Conservation (phyloP, 2,888 invertebrate species). For the Junonia oenone region DNA sequence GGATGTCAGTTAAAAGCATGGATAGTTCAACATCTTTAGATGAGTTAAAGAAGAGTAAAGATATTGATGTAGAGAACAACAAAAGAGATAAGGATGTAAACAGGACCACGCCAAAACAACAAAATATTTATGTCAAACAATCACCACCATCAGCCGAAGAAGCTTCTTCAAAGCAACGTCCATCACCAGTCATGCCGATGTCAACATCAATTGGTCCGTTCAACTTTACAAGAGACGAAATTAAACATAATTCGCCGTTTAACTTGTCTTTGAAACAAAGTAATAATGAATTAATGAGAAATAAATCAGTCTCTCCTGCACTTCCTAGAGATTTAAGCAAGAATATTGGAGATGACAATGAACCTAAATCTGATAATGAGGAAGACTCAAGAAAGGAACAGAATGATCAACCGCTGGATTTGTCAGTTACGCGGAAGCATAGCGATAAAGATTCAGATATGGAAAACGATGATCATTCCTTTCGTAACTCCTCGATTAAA, state of each 20-base stretch:
- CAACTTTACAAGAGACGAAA: slow-evolving; percentile 53
- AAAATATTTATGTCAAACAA: slow-evolving; percentile 71
- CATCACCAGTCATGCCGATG: slow-evolving; percentile 83
- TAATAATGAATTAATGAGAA: slow-evolving; percentile 49
- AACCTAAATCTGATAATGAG: slow-evolving; percentile 54
- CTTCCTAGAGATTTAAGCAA: slow-evolving; percentile 62
- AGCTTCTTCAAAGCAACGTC: slow-evolving; percentile 80
- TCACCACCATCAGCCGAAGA: slow-evolving; percentile 85
- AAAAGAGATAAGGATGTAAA: slow-evolving; percentile 61
- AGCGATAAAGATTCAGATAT: slow-evolving; percentile 61
- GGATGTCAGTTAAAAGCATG: slow-evolving; percentile 66
- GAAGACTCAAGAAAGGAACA: slow-evolving; percentile 64
- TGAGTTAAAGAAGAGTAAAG: slow-evolving; percentile 58
- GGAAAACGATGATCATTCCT: slow-evolving; percentile 62
- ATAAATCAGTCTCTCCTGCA: slow-evolving; percentile 47
- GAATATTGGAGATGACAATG: slow-evolving; percentile 45
- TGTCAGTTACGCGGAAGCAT: slow-evolving; percentile 82
- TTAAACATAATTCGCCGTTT: slow-evolving; percentile 60
- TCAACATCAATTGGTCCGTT: slow-evolving; percentile 54
- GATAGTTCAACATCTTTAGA: slow-evolving; percentile 67
- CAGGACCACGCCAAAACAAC: slow-evolving; percentile 76
- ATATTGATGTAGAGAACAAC: slow-evolving; percentile 50
- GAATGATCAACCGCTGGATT: slow-evolving; percentile 86
- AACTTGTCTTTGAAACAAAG: slow-evolving; percentile 56
- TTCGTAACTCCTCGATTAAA: slow-evolving; percentile 62